phyloP scores from a whole-genome alignment of 2,888 invertebrate species.

The Ophion ventricosus region DNA sequence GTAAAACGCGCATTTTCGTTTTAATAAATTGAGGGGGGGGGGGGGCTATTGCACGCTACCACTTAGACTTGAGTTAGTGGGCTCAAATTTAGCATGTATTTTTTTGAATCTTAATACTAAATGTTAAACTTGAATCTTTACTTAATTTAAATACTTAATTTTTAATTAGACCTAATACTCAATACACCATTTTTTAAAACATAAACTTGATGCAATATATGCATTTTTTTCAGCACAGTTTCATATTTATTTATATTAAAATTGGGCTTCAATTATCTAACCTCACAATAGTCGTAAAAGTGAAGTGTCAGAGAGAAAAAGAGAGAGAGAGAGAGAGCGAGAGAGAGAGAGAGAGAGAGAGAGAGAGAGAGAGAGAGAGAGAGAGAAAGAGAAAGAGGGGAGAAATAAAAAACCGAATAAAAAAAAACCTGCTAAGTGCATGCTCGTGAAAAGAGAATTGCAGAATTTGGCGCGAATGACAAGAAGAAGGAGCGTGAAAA shows the following conservation, averaged over 20 bases:
- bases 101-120: too few species aligned
- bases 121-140: too few species aligned
- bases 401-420: constrained; percentile 24
- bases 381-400: background rate
- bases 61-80: too few species aligned
- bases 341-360: constrained; percentile 26
- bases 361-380: constrained; percentile 22
- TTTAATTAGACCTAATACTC: too few species aligned
- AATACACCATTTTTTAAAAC: background rate
- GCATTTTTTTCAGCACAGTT: background rate
- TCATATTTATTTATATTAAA: background rate
- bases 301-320: background rate
- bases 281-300: constrained; percentile 32
- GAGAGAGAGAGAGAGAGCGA: constrained; percentile 25
- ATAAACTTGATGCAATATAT: background rate
- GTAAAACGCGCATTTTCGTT: too few species aligned
- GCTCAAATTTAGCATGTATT: too few species aligned
- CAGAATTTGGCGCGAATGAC: background rate
- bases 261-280: constrained; percentile 48
- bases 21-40: too few species aligned
- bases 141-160: too few species aligned
- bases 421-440: background rate
- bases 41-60: too few species aligned
- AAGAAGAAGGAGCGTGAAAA: constrained; percentile 41
- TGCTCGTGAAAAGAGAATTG: too few species aligned